These are phyloP conservation scores for Leucoraja ocellata DNA, from an alignment of 2,797 vertebrate species.

Conservation along the genomic window DNA sequence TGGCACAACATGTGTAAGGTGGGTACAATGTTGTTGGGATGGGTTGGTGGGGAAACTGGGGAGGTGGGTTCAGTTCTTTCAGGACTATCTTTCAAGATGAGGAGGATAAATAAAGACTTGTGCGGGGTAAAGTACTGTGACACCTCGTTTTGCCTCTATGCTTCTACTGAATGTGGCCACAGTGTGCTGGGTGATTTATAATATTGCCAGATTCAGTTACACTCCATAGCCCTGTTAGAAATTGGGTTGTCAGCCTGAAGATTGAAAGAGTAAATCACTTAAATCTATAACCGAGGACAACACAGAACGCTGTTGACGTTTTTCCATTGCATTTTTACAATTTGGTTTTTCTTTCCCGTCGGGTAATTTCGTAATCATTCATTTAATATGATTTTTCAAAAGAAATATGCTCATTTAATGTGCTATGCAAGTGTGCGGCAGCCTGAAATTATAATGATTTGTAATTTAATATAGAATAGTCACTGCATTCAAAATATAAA, in stretches of 20 bases:
- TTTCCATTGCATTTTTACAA: constrained; percentile 28
- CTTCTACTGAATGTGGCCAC: not conserved
- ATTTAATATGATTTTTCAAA: constrained; percentile 9
- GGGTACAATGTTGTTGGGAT: not conserved
- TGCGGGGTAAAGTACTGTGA: not conserved
- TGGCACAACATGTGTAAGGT: too few relatives aligned
- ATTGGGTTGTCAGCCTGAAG: constrained; percentile 35
- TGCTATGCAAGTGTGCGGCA: not conserved
- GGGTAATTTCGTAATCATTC: constrained; percentile 23
- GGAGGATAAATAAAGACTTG: not conserved
- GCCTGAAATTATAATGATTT: constrained; percentile 6
- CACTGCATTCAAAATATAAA: not conserved
- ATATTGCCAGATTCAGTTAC: constrained; percentile 31
- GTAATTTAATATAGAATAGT: constrained; percentile 28
- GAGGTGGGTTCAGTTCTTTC: not conserved
- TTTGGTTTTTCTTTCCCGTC: constrained; percentile 14
- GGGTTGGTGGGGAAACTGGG: not conserved
- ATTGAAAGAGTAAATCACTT: constrained; percentile 38
- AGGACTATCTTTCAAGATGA: not conserved
- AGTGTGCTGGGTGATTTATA: constrained; percentile 13
- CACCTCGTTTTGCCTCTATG: not conserved
- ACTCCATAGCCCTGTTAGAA: constrained; percentile 20
- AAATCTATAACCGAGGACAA: constrained; percentile 26
- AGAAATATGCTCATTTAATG: constrained; percentile 16
- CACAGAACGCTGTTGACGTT: not conserved